phyloP scores from a whole-genome alignment of 2,797 vertebrate species.

The Anomalospiza imberbis region DNA sequence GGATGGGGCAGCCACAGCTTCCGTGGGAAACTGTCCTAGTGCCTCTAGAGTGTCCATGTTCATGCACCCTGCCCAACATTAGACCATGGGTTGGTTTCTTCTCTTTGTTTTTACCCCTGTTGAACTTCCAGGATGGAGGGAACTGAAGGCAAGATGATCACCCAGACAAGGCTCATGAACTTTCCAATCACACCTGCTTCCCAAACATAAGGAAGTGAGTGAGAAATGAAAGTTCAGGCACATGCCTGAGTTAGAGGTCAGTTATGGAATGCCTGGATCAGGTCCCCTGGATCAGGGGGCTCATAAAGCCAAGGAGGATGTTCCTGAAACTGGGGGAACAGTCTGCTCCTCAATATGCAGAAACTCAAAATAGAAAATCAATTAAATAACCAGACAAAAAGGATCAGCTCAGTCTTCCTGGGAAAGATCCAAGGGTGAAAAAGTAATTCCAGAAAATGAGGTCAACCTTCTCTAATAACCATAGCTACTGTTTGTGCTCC shows the following conservation, averaged over 20 bases:
- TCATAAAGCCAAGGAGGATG: background rate
- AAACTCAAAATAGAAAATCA: constrained; percentile 47
- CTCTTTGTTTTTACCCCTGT: background rate
- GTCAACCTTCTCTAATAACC: constrained; percentile 58
- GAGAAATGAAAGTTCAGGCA: background rate
- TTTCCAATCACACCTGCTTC: background rate
- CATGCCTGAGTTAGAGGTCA: background rate
- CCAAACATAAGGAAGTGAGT: background rate
- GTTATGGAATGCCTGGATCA: background rate
- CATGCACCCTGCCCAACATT: rapidly evolving
- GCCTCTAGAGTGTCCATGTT: rapidly evolving
- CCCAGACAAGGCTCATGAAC: background rate
- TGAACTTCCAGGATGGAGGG: background rate
- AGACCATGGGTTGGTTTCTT: background rate
- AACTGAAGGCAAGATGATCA: background rate
- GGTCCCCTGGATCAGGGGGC: background rate
- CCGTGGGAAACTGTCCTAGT: background rate
- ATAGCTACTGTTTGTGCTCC: constrained; percentile 59
- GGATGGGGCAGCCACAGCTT: background rate
- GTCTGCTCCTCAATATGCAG: background rate
- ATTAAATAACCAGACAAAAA: constrained; percentile 30
- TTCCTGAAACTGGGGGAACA: background rate
- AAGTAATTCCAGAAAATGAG: constrained; percentile 60
- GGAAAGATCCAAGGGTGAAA: constrained; percentile 58
- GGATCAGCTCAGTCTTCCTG: constrained; percentile 24